A percentile compares a stretch with the other conserved stretches of the same genome.
phyloP scores from a whole-genome alignment of 1,140 invertebrate species.

The Nasonia giraulti region DNA sequence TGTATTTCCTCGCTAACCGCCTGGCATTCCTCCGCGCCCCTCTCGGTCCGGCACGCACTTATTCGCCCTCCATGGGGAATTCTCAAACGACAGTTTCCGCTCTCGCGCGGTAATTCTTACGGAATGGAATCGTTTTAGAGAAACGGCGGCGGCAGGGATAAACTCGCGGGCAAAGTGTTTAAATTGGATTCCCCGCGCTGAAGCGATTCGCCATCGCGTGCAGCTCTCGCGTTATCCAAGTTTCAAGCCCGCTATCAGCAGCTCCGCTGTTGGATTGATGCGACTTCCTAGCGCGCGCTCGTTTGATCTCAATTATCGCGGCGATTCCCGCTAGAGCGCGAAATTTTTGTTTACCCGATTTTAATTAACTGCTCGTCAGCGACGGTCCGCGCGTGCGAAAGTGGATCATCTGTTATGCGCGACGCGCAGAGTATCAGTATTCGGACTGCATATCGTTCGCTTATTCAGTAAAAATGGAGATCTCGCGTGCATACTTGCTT shows the following conservation, averaged over 20 bases:
- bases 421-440: too few species aligned
- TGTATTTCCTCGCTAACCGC: background rate
- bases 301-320: slow-evolving; percentile 32
- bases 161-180: slow-evolving; percentile 23
- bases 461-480: too few species aligned
- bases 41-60: background rate
- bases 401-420: too few species aligned
- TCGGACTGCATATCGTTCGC: too few species aligned
- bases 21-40: background rate
- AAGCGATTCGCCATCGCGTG: background rate
- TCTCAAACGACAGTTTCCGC: slow-evolving; percentile 9
- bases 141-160: background rate
- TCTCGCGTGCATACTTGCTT: too few species aligned
- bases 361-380: background rate
- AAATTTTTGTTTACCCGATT: slow-evolving; percentile 28
- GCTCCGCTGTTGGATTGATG: background rate
- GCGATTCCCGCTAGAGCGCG: background rate
- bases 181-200: slow-evolving; percentile 11
- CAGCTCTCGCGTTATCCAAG: background rate
- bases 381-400: too few species aligned
- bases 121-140: slow-evolving; percentile 5
- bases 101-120: background rate
- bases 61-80: background rate
- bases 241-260: too few species aligned
- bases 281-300: background rate